phyloP scores from a whole-genome alignment of 2,113 vertebrate species.

The Caloenas nicobarica region DNA sequence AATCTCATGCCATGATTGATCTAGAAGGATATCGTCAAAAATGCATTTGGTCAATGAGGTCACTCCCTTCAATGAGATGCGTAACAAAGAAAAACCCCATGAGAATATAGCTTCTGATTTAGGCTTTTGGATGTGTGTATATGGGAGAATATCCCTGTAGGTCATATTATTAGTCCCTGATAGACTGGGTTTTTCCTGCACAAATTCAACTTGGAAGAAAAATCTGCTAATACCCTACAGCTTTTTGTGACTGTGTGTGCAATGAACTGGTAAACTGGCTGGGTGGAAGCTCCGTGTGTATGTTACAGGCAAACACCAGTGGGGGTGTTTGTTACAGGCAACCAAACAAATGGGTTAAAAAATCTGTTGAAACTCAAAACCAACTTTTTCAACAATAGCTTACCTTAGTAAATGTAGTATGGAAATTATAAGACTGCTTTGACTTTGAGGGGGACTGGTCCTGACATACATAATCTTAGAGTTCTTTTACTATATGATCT shows the following conservation, averaged over 20 bases:
- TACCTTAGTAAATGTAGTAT: neutral
- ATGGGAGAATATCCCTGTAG: fast-evolving
- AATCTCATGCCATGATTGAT: neutral
- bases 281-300: neutral
- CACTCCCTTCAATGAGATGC: neutral
- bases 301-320: neutral
- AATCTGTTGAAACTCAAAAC: neutral
- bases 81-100: neutral
- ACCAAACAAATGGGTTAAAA: neutral
- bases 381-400: neutral
- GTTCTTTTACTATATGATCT: no score
- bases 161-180: neutral
- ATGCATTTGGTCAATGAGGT: neutral
- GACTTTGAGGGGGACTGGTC: neutral
- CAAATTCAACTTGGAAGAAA: neutral
- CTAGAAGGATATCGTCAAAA: neutral
- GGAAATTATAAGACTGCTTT: neutral
- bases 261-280: neutral
- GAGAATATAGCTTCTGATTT: neutral
- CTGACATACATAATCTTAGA: no score
- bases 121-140: neutral
- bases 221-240: neutral
- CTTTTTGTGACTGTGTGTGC: neutral
- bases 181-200: neutral
- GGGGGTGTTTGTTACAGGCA: no score